Base-by-base conservation (phyloP, 2,888 invertebrate genomes). In the Zelleria hepariella region DNA sequence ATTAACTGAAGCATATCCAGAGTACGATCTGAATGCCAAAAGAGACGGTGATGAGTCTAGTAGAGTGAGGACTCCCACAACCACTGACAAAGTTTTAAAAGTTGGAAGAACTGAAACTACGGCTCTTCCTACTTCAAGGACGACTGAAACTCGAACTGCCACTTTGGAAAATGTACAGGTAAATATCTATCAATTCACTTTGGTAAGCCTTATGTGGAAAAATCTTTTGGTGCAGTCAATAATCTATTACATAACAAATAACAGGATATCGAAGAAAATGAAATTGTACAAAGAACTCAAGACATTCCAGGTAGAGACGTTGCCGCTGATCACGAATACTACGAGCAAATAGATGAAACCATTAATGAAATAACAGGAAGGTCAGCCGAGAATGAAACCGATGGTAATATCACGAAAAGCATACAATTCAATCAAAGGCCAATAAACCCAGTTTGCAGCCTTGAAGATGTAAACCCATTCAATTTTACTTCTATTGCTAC, bases 401-500 rank as follows among this genome's bases (percentile, higher is more conserved):
- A 57, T 25, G 60, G 62, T 23, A 57, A 59, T 60, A 5, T 55
- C 27, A 25, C 59, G 57, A 24, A 58, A 26, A 58, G 21, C 18
- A 61, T 21, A 6, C 57, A 18, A 64, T 21, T 21, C 51, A 51
- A 59, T 54, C 57, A 18, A 48, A 64, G 62, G 57, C 61, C 63
- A n/a, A n/a, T n/a, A 42, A 42, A 42, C 32, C 15, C 15, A 42
- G 58, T 62, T 58, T 87, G 87, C 63, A 83, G 68, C 68, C 63
- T 87, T 62, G 60, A 81, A 15, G 79, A 75, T 67, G 58, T 82
- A 4, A 72, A 81, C 59, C 69, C 70, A 48, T 64, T 84, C 48
- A 75, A 69, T 67, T 86, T 86, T 68, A 78, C 76, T 61, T 71
- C 79, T 1, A 80, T 84, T 5, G 73, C 73, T 47, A 84, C 83